phyloP scores from a whole-genome alignment of 2,113 vertebrate species.

The Equus quagga region DNA sequence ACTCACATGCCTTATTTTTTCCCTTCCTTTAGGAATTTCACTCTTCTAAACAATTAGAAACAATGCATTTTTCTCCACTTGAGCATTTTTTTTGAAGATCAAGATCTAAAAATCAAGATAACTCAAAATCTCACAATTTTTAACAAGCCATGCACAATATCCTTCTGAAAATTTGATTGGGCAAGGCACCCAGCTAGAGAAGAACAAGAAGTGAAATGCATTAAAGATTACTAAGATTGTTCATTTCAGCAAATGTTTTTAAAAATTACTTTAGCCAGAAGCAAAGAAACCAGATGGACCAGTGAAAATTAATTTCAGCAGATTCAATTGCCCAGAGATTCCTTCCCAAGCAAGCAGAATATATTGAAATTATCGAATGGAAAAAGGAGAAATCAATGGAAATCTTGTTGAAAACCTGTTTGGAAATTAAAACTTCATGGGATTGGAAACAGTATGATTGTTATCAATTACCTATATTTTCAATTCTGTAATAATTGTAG shows the following conservation, averaged over 20 bases:
- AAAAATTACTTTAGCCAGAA: background rate
- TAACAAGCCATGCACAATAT: background rate
- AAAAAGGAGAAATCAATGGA: conserved; percentile 34
- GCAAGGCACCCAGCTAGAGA: background rate
- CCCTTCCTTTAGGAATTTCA: background rate
- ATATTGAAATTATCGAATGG: background rate
- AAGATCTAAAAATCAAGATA: background rate
- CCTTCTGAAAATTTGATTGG: conserved; percentile 36
- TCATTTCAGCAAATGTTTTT: conserved; percentile 44
- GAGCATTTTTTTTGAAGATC: background rate
- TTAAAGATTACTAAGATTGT: conserved; percentile 37
- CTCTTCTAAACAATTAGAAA: background rate
- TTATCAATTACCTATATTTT: conserved; percentile 24
- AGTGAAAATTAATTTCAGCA: conserved; percentile 51
- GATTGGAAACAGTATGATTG: background rate
- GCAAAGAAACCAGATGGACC: background rate
- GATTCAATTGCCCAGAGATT: background rate
- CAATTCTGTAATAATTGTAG: background rate
- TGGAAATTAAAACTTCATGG: background rate
- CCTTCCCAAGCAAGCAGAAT: conserved; percentile 22
- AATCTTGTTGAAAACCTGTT: background rate
- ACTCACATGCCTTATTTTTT: background rate
- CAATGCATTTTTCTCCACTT: background rate
- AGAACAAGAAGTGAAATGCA: conserved; percentile 17
- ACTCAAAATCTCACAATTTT: conserved; percentile 17